These are phyloP conservation scores for Panurus biarmicus DNA, from an alignment of 2,113 vertebrate genomes.

Conservation along the genomic window DNA sequence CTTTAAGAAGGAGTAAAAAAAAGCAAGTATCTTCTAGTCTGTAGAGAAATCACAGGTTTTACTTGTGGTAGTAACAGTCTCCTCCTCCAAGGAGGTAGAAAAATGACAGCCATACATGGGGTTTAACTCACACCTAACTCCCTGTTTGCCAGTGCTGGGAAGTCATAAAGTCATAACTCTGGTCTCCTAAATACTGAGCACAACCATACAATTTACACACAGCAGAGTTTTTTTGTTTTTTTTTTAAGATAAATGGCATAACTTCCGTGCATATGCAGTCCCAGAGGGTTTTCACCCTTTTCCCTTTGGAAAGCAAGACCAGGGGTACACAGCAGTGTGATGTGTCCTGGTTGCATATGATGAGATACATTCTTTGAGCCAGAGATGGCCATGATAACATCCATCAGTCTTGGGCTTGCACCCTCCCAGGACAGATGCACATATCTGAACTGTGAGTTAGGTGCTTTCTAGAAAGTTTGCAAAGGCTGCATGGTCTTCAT, in stretches of 20 bases:
- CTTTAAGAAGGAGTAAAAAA: neutral
- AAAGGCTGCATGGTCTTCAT: neutral
- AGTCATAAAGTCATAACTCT: neutral
- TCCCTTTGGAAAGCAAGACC: neutral
- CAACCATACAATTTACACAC: neutral
- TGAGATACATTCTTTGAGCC: neutral
- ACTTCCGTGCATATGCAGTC: neutral
- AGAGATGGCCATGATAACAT: neutral
- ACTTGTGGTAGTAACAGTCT: neutral
- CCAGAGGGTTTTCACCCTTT: neutral
- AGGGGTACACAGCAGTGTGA: neutral
- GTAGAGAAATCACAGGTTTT: neutral
- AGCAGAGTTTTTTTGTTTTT: neutral
- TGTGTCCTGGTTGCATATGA: fast-evolving
- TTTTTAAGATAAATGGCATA: neutral
- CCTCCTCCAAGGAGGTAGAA: neutral
- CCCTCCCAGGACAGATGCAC: neutral
- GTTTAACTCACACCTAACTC: neutral
- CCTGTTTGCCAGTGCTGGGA: neutral
- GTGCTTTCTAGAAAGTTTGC: neutral
- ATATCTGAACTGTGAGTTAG: neutral
- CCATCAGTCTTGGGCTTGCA: neutral
- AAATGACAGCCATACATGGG: neutral
- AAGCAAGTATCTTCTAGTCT: neutral
- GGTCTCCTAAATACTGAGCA: neutral